Evolutionary conservation across 2,113 vertebrate species (phyloP), one percentile per base, ranked within the genome.

Genomic region (Poicephalus gulielmi): DNA sequence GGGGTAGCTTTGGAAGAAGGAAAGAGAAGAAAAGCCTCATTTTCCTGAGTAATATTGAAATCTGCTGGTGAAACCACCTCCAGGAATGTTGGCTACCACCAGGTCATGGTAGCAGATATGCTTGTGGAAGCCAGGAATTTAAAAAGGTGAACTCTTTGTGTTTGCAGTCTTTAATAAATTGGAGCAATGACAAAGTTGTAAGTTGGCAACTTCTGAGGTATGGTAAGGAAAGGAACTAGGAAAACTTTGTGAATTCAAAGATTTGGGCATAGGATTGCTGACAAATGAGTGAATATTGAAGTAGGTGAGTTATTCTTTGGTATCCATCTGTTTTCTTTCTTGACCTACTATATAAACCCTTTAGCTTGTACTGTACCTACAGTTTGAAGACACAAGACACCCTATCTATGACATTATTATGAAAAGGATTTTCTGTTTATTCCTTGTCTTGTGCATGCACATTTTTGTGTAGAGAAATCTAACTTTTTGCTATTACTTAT

Each of bases 51-150:
- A 10, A 7, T 20, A 18, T 2, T 84, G 74, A 79, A 79, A 84
- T 16, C 23, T n/a, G 47, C 6, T 2, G 2, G 27, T 55, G 52
- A 55, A 68, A 50, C 22, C 24, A 81, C 33, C 25, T 52, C 55
- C 63, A 33, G 69, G 24, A 44, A 7, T 6, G 19, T 43, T 1
- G 6, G 43, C 68, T 64, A 3, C 49, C 22, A 4, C 18, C 62
- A 39, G 41, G 5, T 10, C 39, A 1, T 9, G 35, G 74, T 1
- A 7, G 30, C 37, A 28, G n/a, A 19, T 4, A 16, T 2, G 19
- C 16, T 33, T 49, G 31, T 14, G 31, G 27, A 23, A 57, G 30
- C 17, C 3, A 17, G 49, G 37, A 52, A 13, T 46, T 59, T 7
- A 8, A 10, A 53, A 16, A 7, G 31, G 7, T 41, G 19, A 50